A percentile compares a stretch with the other conserved stretches of the same genome.
These are phyloP conservation scores for Chionoecetes opilio DNA, from an alignment of 1,140 invertebrate genomes.

Conservation along the genomic window DNA sequence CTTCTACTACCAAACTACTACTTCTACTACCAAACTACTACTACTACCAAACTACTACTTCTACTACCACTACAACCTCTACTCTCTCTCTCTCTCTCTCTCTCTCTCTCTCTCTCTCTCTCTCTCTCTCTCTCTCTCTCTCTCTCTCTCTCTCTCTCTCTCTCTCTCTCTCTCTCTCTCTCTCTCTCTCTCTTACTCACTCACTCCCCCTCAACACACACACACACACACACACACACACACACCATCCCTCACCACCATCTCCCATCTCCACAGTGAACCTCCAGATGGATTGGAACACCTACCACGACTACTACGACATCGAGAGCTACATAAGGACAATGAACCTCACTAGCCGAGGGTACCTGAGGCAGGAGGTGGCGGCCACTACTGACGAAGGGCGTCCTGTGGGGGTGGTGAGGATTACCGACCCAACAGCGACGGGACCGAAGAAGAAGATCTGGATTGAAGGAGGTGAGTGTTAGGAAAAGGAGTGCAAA, in stretches of 20 bases:
- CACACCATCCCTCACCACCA: neutral
- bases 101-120: too few relatives aligned
- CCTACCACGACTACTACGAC: conserved; percentile 76
- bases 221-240: too few relatives aligned
- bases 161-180: neutral
- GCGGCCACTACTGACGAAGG: conserved; percentile 70
- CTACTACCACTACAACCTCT: neutral
- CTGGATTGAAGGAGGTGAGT: conserved; percentile 80
- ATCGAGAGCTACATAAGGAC: conserved; percentile 76
- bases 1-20: too few relatives aligned
- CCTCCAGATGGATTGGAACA: conserved; percentile 79
- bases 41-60: neutral
- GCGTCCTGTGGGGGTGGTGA: conserved; percentile 66
- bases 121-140: neutral
- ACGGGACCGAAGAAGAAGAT: conserved; percentile 77
- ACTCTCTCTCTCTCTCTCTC: neutral
- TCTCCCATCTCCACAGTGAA: conserved; percentile 9
- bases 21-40: too few relatives aligned
- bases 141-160: neutral
- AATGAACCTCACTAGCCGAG: conserved; percentile 70
- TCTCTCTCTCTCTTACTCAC: neutral
- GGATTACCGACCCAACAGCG: conserved; percentile 65
- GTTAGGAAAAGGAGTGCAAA: neutral
- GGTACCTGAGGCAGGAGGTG: conserved; percentile 56
- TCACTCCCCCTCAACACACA: too few relatives aligned